A percentile compares a stretch with the other conserved stretches of the same genome.
phyloP scores from a whole-genome alignment of 2,113 vertebrate genomes.

The Spizaetus ornatus region DNA sequence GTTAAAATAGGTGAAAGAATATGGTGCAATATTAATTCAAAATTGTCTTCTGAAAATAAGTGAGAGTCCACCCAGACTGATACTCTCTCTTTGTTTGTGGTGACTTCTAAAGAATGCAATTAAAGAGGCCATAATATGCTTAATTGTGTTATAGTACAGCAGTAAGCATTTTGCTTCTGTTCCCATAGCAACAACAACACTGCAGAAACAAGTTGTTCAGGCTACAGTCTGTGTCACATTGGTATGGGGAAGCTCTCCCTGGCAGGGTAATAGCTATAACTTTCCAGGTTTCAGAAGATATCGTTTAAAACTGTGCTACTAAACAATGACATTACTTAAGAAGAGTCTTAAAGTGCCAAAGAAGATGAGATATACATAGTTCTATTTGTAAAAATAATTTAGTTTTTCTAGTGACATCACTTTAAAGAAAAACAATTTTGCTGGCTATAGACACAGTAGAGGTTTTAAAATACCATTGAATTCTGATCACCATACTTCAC shows the following conservation, averaged over 20 bases:
- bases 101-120: conserved; percentile 16
- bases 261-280: conserved; percentile 11
- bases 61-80: neutral
- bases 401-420: neutral
- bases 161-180: conserved; percentile 24
- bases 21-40: neutral
- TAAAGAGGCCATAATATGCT: neutral
- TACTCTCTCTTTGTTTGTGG: neutral
- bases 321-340: conserved; percentile 6
- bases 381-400: neutral
- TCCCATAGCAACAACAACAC: conserved; percentile 53
- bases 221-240: neutral
- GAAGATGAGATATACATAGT: neutral
- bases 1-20: neutral
- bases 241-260: conserved; percentile 10
- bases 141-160: conserved; percentile 7
- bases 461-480: neutral
- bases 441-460: neutral
- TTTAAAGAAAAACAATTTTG: neutral
- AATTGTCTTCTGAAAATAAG: neutral
- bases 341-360: neutral
- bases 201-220: conserved; percentile 48
- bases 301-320: conserved; percentile 29
- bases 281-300: conserved; percentile 18
- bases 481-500: neutral